Percentiles rank a stretch among this genome's conserved stretches.
Conservation (phyloP, 2,797 vertebrate genomes). For the Meda fulgida region DNA sequence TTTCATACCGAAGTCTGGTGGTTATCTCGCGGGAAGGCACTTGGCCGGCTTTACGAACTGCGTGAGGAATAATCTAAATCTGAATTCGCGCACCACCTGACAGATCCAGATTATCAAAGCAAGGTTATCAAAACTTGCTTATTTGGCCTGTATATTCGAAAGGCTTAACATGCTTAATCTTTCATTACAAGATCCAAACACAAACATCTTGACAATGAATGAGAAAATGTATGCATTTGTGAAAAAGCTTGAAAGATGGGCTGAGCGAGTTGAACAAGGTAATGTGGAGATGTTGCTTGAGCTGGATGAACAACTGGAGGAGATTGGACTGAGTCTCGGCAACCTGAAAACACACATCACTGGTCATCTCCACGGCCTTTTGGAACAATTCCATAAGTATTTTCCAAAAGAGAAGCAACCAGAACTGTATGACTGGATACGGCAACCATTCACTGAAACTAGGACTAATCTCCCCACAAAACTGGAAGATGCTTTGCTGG, state of each 20-base stretch:
- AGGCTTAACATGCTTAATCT: not conserved
- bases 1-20: not conserved
- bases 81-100: not conserved
- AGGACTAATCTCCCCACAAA: not conserved
- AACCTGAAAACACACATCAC: not conserved
- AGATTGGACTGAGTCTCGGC: not conserved
- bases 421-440: not conserved
- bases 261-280: not conserved
- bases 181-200: not conserved
- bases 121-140: constrained; percentile 1
- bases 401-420: not conserved
- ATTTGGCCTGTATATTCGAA: not conserved
- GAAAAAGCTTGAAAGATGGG: not conserved
- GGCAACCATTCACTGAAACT: not conserved
- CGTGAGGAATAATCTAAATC: not conserved
- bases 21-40: not conserved
- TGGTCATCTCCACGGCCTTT: not conserved
- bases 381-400: not conserved
- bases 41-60: not conserved
- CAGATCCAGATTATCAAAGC: too few species aligned
- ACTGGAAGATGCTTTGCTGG: not conserved
- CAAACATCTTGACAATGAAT: not conserved
- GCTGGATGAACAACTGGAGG: too few species aligned
- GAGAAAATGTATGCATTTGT: not conserved
- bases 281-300: too few species aligned